Base-by-base conservation (phyloP, 2,888 invertebrate species). In the Ariolimax columbianus region DNA sequence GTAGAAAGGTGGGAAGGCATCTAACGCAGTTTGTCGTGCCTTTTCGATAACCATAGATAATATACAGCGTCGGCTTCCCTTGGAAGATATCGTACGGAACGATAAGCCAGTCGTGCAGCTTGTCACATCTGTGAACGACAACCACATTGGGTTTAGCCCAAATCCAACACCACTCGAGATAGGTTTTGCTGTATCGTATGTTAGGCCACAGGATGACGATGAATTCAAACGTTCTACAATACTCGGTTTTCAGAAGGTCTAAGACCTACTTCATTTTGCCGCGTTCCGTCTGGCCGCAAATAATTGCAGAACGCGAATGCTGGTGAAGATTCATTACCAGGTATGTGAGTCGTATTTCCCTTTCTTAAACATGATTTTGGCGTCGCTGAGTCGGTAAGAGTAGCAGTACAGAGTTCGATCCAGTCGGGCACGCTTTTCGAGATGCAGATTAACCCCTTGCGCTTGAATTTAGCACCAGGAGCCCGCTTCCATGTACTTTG, bases 261-360 rank as follows among this genome's bases (percentile, higher is more conserved):
- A 77, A 30, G 9, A 55, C 51, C 14, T 47, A 77, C 2, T 19
- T n/a, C 7, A 26, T 77, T 36, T 77, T 77, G 11, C 77, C 77
- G 33, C 30, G n/a, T 14, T n/a, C 47, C 19, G 77, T 77, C 51
- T 77, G 77, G 26, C 77, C 77, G 23, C 77, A 77, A 36, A 77
- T 47, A 4, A 77, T 43, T 9, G 77, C 77, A 17, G 77, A 47
- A 36, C 51, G 77, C 3, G 77, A 30, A 30, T 9, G 6, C 7
- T 36, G n/a, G n/a, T n/a, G 47, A 1, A 66, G 33, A 4, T 23
- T 19, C 26, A 23, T 14, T 47, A 47, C 47, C 47, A 47, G 9
- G 9, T 14, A 47, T 47, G 47, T 47, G 6, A 6, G 14, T 9
- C 14, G 14, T 47, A 47, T 6, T 14, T 6, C 47, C 47, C 47